Conservation (phyloP, 2,888 invertebrate species). For the Spisula solida region DNA sequence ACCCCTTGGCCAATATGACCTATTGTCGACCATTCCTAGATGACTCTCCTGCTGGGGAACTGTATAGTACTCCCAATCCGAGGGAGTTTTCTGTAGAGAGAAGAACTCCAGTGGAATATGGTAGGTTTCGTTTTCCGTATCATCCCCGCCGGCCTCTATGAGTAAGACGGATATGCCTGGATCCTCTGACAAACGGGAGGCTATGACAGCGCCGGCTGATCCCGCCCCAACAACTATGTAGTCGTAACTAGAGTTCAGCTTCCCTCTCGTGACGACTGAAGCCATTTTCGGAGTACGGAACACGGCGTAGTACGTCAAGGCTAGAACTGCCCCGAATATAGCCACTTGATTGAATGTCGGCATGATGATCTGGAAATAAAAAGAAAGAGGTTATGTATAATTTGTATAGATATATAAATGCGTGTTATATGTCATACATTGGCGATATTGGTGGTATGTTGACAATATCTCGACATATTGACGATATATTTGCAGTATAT, state of each 20-base stretch:
- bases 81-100: constrained; percentile 58
- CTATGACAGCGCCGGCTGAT: constrained; percentile 59
- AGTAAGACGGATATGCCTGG: constrained; percentile 56
- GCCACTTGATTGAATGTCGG: background rate
- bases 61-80: constrained; percentile 69
- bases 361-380: constrained; percentile 21
- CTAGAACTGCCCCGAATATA: background rate
- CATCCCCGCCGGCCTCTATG: constrained; percentile 65
- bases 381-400: too few relatives aligned
- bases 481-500: too few relatives aligned
- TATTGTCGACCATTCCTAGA: constrained; percentile 51
- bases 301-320: constrained; percentile 14
- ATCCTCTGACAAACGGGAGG: constrained; percentile 63
- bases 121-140: constrained; percentile 57
- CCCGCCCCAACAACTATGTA: constrained; percentile 66
- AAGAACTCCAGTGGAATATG: constrained; percentile 57
- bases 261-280: constrained; percentile 54
- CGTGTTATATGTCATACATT: too few relatives aligned
- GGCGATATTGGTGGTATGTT: too few relatives aligned
- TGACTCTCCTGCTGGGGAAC: constrained; percentile 60
- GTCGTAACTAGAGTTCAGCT: constrained; percentile 57
- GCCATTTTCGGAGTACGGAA: constrained; percentile 20
- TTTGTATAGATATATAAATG: too few relatives aligned
- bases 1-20: constrained; percentile 64
- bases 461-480: too few relatives aligned